Base-by-base conservation (phyloP, 2,888 invertebrate species). In the Mythimna ferrago region DNA sequence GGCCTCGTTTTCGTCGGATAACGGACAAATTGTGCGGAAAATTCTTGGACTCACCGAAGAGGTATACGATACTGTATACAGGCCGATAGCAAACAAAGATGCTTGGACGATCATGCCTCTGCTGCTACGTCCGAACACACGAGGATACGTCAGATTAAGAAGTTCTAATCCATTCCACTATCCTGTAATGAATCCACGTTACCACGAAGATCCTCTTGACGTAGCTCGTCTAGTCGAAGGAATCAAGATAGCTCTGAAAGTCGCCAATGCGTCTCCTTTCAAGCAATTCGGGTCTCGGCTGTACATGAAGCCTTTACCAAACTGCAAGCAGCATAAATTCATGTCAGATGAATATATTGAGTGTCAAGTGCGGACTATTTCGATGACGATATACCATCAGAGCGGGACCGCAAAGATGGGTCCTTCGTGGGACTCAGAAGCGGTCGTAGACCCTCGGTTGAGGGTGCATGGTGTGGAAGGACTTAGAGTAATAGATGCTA, bases 331-430 rank as follows among this genome's bases (percentile, higher is more conserved):
- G 66, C 94, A 97, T 60, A 96, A 97, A 81, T 98, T 98, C 87
- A 97, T 97, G 85, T 97, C 98, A 1, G 98, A 99, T 88, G 97
- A 97, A 41, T 99, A 99, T 89, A 97, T 98, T 94, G 98, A 98
- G 92, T 99, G 99, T 91, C 98, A 98, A 91, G 98, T 98, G 66
- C 96, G 98, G 53, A 98, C 98, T 68, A 98, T 98, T 86, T 98
- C 98, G 6, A 98, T 98, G 98, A 99, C 98, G 5, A 98, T 98
- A 87, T 99, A 99, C 90, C 99, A 99, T 95, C 98, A 98, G 0
- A 97, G 98, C 60, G 98, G 99, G 10, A 99, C 99, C 0, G 97
- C 98, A 21, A 99, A 98, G 92, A 99, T 99, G 98, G 99, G 99
- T 10, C 98, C 98, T 0, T 94, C 97, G 2, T 97, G 97, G 96